phyloP scores from a whole-genome alignment of 2,113 vertebrate species.

The Anguilla japonica region DNA sequence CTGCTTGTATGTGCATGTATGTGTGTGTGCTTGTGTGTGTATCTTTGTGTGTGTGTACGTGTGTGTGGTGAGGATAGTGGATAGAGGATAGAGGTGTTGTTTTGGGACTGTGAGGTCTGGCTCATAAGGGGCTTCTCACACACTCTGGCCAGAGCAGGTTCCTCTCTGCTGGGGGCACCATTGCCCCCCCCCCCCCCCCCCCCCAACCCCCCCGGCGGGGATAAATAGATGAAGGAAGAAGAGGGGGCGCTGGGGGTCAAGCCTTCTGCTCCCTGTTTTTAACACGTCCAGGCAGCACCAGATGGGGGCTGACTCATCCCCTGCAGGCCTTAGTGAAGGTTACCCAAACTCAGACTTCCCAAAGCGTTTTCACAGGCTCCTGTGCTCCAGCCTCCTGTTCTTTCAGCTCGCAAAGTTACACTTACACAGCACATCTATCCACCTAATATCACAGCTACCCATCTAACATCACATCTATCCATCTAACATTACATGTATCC shows the following conservation, averaged over 20 bases:
- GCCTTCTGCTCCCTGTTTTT: slow-evolving; percentile 28
- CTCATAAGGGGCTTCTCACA: slow-evolving; percentile 39
- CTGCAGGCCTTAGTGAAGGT: background rate
- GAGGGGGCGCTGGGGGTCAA: slow-evolving; percentile 21
- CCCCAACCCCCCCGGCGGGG: slow-evolving; percentile 23
- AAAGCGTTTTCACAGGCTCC: background rate
- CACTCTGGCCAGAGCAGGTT: slow-evolving; percentile 21
- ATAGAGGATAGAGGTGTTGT: slow-evolving; percentile 14
- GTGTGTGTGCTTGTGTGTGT: too few species aligned
- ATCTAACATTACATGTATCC: too few species aligned
- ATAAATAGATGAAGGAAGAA: slow-evolving; percentile 21
- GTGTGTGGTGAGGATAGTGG: too few species aligned
- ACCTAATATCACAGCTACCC: too few species aligned
- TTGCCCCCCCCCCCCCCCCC: slow-evolving; percentile 25
- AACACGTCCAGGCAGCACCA: slow-evolving; percentile 39
- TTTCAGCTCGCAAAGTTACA: background rate
- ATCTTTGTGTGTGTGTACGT: too few species aligned
- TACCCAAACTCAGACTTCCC: background rate
- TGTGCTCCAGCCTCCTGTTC: background rate
- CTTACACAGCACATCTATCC: background rate
- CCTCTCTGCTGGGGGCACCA: slow-evolving; percentile 3
- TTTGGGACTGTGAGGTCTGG: slow-evolving; percentile 53
- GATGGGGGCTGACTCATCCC: background rate
- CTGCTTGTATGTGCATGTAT: background rate
- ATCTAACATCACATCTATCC: too few species aligned